These are phyloP conservation scores for Trematocara stigmaticum DNA, from an alignment of 2,113 vertebrate genomes.

Conservation along the genomic window DNA sequence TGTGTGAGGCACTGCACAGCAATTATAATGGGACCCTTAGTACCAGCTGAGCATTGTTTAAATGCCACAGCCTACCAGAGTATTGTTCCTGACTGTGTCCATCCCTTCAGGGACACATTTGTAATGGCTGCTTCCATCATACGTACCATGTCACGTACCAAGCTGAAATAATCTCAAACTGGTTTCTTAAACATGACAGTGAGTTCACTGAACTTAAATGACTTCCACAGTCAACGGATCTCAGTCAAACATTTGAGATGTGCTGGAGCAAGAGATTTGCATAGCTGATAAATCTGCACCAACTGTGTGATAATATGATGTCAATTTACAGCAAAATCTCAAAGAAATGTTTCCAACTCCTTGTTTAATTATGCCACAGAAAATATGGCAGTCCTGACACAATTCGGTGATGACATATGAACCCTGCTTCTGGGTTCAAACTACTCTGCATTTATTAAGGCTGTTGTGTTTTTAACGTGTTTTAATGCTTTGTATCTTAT, in stretches of 20 bases:
- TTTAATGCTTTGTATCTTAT: background rate
- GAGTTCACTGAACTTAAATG: background rate
- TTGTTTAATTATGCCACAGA: background rate
- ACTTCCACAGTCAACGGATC: background rate
- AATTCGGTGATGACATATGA: fast-evolving
- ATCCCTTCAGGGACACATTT: background rate
- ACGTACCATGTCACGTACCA: background rate
- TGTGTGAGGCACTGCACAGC: background rate
- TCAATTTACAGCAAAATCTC: background rate
- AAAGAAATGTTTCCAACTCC: background rate
- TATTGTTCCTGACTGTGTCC: background rate
- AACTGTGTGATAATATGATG: background rate
- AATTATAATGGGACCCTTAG: background rate
- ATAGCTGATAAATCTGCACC: background rate
- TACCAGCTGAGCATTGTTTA: background rate
- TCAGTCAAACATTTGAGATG: background rate
- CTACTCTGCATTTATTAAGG: background rate
- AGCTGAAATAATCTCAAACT: background rate
- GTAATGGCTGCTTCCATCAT: background rate
- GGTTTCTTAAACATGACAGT: background rate
- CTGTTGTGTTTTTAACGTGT: fast-evolving
- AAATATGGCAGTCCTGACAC: background rate
- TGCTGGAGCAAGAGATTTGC: background rate
- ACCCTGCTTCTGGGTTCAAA: background rate
- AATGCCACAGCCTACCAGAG: background rate